Base-by-base conservation (phyloP, 2,113 vertebrate species). In the Pycnonotus jocosus region DNA sequence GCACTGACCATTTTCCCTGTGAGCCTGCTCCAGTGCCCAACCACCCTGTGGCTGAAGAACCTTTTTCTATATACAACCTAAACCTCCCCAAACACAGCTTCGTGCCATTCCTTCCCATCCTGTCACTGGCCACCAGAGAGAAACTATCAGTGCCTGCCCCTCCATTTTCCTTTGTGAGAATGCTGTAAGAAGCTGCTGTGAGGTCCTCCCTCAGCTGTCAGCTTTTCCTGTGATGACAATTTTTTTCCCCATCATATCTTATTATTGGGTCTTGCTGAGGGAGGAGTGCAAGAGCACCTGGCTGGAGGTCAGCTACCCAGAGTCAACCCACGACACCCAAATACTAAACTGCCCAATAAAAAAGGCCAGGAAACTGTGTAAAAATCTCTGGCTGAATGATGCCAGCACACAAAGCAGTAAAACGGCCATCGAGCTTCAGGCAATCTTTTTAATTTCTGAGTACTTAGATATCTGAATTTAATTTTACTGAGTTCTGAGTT, bases 51-150 rank as follows among this genome's bases (percentile, higher is more conserved):
- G 40, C 3, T 31, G 24, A 76, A 35, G 18, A 54, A 40, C 4
- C 27, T 33, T 54, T 68, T 19, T 18, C n/a, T 47, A 27, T 7
- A 35, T 9, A 10, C 31, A 51, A 11, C 12, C 30, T 54, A 35
- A 47, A 54, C 27, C 17, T 61, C 14, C 16, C 31, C 54, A 48
- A 31, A 62, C 4, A 30, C 30, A 42, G 25, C 8, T 54, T 42
- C 4, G 1, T 12, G n/a, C 21, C 30, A 54, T 47, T 61, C 30
- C 38, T 66, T 61, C 1, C 0, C 8, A 44, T 23, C 21, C n/a
- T 27, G 30, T 47, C 78, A 47, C 25, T 31, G 56, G 40, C 19
- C 21, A 23, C 12, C 31, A 69, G 30, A 76, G 12, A 44, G 23
- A 44, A 73, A 42, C 7, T 13, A 81, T 61, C 61, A 47, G 61